These are phyloP conservation scores for Zaprionus gabonicus DNA, from an alignment of 1,140 invertebrate species.

Conservation along the genomic window DNA sequence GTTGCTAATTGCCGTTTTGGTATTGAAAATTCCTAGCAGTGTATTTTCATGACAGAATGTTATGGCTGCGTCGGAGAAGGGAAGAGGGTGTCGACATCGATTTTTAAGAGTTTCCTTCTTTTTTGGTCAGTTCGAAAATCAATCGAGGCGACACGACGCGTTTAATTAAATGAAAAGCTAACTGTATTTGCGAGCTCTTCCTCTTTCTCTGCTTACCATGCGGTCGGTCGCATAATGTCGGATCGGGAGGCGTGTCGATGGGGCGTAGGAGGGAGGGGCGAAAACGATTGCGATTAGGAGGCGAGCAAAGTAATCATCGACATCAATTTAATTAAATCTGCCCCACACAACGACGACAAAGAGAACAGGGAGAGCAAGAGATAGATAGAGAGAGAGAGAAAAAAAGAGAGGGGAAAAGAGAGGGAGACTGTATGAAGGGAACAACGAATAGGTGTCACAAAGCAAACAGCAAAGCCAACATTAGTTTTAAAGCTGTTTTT, in stretches of 20 bases:
- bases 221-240: neutral
- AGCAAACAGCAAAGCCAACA: slow-evolving; percentile 29
- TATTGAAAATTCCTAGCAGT: slow-evolving; percentile 42
- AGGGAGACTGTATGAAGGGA: neutral
- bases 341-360: slow-evolving; percentile 10
- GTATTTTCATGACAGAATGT: neutral
- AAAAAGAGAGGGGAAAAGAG: too few relatives aligned
- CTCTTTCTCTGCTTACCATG: slow-evolving; percentile 23
- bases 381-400: neutral
- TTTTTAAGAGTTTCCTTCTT: neutral
- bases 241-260: neutral
- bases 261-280: neutral
- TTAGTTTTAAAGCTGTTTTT: slow-evolving; percentile 29
- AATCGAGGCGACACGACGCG: slow-evolving; percentile 49
- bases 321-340: slow-evolving; percentile 67
- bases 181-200: slow-evolving; percentile 31
- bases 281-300: slow-evolving; percentile 48
- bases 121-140: slow-evolving; percentile 33
- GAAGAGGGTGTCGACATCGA: neutral
- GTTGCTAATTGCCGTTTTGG: slow-evolving; percentile 18
- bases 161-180: slow-evolving; percentile 63
- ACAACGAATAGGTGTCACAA: slow-evolving; percentile 51
- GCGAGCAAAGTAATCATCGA: slow-evolving; percentile 55
- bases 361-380: neutral
- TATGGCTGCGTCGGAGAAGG: too few relatives aligned